phyloP scores from a whole-genome alignment of 2,113 vertebrate genomes.

The Rhinopomastus cyanomelas region DNA sequence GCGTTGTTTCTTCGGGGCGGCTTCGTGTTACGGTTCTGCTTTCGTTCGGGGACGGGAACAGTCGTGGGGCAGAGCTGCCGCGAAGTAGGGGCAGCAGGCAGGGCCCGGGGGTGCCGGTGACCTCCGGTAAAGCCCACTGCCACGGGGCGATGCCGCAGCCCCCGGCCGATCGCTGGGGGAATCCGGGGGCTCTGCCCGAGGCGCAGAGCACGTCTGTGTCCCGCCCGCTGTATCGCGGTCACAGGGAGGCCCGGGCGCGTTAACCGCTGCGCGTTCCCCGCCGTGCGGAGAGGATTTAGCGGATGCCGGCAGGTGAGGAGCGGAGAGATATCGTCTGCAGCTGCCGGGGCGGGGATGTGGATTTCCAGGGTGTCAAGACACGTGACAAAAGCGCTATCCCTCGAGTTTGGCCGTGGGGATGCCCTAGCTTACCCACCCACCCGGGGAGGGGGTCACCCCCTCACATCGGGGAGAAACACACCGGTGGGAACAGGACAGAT shows the following conservation, averaged over 20 bases:
- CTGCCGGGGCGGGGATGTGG: neutral
- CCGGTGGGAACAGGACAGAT: too few species aligned
- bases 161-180: too few species aligned
- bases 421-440: neutral
- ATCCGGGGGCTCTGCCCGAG: neutral
- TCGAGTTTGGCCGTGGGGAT: neutral
- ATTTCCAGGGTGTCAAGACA: slow-evolving; percentile 16
- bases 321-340: neutral
- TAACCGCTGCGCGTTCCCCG: neutral
- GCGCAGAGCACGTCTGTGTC: neutral
- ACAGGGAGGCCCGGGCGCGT: neutral
- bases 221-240: neutral
- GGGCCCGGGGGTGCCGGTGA: neutral
- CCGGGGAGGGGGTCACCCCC: neutral
- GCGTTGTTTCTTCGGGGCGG: neutral
- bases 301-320: neutral
- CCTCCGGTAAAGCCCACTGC: neutral
- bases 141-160: too few species aligned
- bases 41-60: neutral
- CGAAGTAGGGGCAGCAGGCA: neutral
- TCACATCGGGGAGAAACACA: neutral
- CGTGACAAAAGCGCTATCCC: neutral
- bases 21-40: neutral
- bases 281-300: neutral
- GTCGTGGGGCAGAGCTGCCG: neutral